Percentiles rank a stretch among this genome's conserved stretches.
phyloP scores from a whole-genome alignment of 35 echinoderm and acorn worm genomes.

The Eucidaris tribuloides region DNA sequence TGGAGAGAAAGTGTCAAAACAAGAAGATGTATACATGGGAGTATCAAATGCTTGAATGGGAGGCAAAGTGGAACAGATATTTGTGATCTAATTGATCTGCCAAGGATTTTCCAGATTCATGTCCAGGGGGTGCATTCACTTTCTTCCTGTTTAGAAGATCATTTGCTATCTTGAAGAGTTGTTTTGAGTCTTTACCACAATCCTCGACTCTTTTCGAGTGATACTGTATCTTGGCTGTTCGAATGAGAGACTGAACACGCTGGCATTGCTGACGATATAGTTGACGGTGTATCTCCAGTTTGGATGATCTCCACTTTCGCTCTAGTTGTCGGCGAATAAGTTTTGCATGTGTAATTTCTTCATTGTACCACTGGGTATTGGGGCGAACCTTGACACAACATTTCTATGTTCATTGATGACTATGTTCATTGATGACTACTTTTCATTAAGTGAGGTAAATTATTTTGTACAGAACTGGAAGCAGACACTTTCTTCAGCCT shows the following conservation, averaged over 20 bases:
- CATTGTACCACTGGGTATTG: too few species aligned
- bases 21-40: not conserved
- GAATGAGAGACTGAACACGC: slow-evolving; percentile 18
- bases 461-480: too few species aligned
- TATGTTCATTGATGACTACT: too few species aligned
- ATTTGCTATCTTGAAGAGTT: not conserved
- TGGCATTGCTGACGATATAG: not conserved
- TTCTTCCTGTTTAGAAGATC: not conserved
- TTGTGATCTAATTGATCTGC: too few species aligned
- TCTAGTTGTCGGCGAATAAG: not conserved
- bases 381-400: too few species aligned
- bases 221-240: not conserved
- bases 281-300: slow-evolving; percentile 26
- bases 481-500: too few species aligned
- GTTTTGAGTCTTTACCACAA: not conserved
- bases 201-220: not conserved
- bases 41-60: not conserved
- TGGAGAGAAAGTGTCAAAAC: not conserved
- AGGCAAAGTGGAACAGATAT: not conserved
- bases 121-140: not conserved
- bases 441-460: too few species aligned
- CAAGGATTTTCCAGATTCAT: too few species aligned
- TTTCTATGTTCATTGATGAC: too few species aligned
- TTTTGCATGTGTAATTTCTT: too few species aligned
- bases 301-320: slow-evolving; percentile 25